phyloP scores from a whole-genome alignment of 2,797 vertebrate species.

The Phoeniculus purpureus region DNA sequence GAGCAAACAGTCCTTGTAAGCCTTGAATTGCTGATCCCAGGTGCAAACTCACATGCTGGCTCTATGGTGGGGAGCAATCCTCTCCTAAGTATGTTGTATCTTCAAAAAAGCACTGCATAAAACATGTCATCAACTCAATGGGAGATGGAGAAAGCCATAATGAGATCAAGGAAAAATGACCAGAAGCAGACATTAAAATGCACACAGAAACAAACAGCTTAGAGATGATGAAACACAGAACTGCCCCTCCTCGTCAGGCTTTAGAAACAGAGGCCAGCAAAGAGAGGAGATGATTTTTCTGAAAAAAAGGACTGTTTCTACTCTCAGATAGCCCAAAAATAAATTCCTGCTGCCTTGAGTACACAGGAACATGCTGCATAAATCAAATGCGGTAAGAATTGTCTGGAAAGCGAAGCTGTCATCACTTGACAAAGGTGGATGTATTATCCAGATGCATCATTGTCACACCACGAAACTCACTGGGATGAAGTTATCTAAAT shows the following conservation, averaged over 20 bases:
- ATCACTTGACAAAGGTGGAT: not conserved
- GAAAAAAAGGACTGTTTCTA: not conserved
- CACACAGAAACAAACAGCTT: not conserved
- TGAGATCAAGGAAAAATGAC: not conserved
- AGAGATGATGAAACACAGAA: not conserved
- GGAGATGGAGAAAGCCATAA: not conserved
- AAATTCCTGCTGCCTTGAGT: not conserved
- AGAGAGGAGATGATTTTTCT: not conserved
- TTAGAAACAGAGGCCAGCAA: not conserved
- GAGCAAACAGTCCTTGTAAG: not conserved
- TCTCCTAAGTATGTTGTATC: not conserved
- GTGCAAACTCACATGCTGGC: not conserved
- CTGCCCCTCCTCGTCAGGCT: not conserved
- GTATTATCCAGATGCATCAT: not conserved
- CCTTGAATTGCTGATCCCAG: not conserved
- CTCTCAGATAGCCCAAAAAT: not conserved
- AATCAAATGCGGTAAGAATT: not conserved
- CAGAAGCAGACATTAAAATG: not conserved
- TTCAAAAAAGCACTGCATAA: not conserved
- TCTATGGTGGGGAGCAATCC: not conserved
- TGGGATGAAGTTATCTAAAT: not conserved
- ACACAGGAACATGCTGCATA: not conserved
- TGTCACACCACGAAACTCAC: constrained; percentile 9
- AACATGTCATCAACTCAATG: not conserved
- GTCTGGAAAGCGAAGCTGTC: not conserved